Percentiles rank a stretch among this genome's conserved stretches.
These are phyloP conservation scores for Thelaira solivaga DNA, from an alignment of 2,888 invertebrate species.

Conservation along the genomic window DNA sequence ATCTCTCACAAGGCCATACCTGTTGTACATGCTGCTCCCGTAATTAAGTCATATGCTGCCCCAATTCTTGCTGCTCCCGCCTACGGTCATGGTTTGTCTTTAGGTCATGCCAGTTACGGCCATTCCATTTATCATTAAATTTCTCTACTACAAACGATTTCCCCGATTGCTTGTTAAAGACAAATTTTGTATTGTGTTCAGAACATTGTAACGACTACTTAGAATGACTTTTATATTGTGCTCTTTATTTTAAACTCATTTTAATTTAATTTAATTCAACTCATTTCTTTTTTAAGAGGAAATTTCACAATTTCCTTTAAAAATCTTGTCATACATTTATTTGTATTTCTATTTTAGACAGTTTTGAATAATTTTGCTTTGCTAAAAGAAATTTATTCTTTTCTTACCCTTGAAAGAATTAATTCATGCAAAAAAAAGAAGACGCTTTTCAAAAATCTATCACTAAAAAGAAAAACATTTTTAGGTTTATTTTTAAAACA, in stretches of 20 bases:
- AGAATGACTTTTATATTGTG: slow-evolving; percentile 15
- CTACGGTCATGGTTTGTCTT: slow-evolving; percentile 63
- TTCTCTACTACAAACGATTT: background rate
- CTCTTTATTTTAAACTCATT: slow-evolving; percentile 12
- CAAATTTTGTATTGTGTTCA: slow-evolving; percentile 27
- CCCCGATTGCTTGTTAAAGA: background rate
- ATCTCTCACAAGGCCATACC: slow-evolving; percentile 73
- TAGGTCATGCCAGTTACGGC: slow-evolving; percentile 62
- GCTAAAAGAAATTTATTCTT: background rate
- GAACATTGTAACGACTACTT: slow-evolving; percentile 29
- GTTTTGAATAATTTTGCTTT: background rate
- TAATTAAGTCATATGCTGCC: slow-evolving; percentile 70
- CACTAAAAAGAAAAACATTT: background rate
- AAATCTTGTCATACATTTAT: slow-evolving; percentile 43
- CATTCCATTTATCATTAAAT: slow-evolving; percentile 70
- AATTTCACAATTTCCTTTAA: background rate
- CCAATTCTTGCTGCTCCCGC: slow-evolving; percentile 67
- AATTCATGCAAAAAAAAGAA: background rate
- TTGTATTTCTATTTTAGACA: slow-evolving; percentile 13
- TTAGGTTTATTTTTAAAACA: background rate
- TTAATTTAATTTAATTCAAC: slow-evolving; percentile 40
- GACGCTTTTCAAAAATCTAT: background rate
- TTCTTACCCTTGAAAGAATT: slow-evolving; percentile 19
- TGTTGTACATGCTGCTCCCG: slow-evolving; percentile 70
- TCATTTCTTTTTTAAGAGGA: slow-evolving; percentile 18